Evolutionary conservation across 2,113 vertebrate species (phyloP).

Genomic region (Gallinago media): DNA sequence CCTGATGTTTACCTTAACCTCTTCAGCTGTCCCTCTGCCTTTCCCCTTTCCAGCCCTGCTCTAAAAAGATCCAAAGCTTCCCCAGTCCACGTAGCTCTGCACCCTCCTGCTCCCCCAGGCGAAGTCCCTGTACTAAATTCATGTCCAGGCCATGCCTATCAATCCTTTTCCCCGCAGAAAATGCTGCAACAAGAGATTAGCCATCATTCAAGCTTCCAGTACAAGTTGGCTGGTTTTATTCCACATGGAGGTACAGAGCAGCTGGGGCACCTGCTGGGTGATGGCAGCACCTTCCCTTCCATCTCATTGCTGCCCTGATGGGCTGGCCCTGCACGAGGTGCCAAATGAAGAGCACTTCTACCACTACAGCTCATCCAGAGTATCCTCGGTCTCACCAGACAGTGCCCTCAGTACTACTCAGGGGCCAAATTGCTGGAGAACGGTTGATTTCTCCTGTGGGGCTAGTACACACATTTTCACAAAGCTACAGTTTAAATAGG

Average conservation of each 20-base stretch:
- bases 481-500: background rate
- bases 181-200: background rate
- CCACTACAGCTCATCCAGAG: background rate
- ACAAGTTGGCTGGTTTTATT: background rate
- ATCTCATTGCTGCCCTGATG: background rate
- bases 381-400: background rate
- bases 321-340: background rate
- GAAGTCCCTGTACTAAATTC: background rate
- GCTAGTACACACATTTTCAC: background rate
- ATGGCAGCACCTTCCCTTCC: background rate
- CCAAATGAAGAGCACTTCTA: background rate
- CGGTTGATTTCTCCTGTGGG: background rate
- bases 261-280: background rate
- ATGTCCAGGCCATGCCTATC: background rate
- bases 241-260: background rate
- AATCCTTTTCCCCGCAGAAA: background rate
- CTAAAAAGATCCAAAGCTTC: background rate
- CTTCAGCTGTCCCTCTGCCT: background rate
- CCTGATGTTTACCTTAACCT: constrained; percentile 20
- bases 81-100: background rate
- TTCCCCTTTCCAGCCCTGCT: constrained; percentile 19
- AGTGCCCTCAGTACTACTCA: background rate
- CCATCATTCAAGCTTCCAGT: background rate
- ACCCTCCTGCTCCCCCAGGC: background rate
- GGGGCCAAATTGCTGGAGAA: background rate